These are phyloP conservation scores for Zaprionus ghesquierei DNA, from an alignment of 1,140 invertebrate species.

Conservation along the genomic window DNA sequence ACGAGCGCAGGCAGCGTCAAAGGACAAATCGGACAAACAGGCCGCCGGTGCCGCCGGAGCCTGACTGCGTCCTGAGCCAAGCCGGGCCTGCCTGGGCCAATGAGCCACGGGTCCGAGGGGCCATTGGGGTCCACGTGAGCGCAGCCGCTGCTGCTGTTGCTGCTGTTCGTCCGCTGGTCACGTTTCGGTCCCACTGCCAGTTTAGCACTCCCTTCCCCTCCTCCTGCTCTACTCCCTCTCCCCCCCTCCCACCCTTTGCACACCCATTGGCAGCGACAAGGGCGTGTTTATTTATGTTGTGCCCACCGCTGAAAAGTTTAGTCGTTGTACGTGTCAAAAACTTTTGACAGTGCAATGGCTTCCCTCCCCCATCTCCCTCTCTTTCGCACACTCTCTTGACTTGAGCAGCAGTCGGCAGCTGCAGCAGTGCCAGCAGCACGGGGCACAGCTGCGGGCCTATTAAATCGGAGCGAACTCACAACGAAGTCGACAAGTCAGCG, in stretches of 20 bases:
- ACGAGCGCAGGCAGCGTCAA: slow-evolving; percentile 52
- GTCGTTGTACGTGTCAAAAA: slow-evolving; percentile 67
- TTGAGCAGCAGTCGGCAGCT: slow-evolving; percentile 44
- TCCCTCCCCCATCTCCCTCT: too few species aligned
- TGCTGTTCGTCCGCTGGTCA: slow-evolving; percentile 45
- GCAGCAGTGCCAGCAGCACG: slow-evolving; percentile 16
- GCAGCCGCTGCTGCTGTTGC: not conserved
- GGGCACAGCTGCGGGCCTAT: slow-evolving; percentile 50
- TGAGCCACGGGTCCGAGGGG: not conserved
- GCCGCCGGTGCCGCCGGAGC: not conserved
- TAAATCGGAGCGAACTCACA: slow-evolving; percentile 17
- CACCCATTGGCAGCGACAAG: slow-evolving; percentile 10
- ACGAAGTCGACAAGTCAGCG: not conserved
- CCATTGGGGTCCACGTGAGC: slow-evolving; percentile 20
- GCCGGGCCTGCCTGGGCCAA: not conserved
- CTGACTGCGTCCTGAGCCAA: not conserved
- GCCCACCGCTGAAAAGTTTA: slow-evolving; percentile 63
- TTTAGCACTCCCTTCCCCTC: not conserved
- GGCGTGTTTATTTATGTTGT: slow-evolving; percentile 64
- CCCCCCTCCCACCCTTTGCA: not conserved
- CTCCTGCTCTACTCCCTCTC: not conserved
- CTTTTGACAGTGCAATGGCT: slow-evolving; percentile 64
- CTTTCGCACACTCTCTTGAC: too few species aligned
- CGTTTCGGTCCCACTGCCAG: slow-evolving; percentile 38
- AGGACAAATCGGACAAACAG: slow-evolving; percentile 51